These are phyloP conservation scores for Diarsia dahlii DNA, from an alignment of 2,888 invertebrate species.

Conservation along the genomic window DNA sequence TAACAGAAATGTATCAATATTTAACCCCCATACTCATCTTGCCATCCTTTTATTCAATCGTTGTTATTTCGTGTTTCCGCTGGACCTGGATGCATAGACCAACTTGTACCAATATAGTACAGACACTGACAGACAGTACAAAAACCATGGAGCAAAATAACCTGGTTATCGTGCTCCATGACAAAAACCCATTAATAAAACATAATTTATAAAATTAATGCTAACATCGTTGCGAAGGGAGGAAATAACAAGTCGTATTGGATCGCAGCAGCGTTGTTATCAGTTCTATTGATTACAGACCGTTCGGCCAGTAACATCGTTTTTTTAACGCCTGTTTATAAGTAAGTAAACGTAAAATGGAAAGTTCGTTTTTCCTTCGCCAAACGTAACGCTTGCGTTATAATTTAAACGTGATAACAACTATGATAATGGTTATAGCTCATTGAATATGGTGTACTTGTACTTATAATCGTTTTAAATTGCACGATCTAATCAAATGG, in stretches of 20 bases:
- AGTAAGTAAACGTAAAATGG: conserved; percentile 65
- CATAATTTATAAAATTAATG: background rate
- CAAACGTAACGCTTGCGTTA: conserved; percentile 58
- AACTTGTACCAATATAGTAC: background rate
- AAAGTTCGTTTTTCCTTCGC: conserved; percentile 68
- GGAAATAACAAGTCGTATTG: conserved; percentile 55
- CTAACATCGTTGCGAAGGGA: conserved; percentile 19
- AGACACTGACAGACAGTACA: too few species aligned
- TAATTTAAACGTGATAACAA: conserved; percentile 49
- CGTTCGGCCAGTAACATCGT: conserved; percentile 58
- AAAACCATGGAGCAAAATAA: too few species aligned
- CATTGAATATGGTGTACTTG: conserved; percentile 19
- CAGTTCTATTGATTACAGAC: conserved; percentile 68
- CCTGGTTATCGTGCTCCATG: too few species aligned
- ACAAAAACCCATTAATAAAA: background rate
- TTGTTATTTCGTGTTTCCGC: conserved; percentile 1
- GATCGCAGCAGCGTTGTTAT: conserved; percentile 65
- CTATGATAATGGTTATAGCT: conserved; percentile 31
- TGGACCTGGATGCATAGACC: background rate
- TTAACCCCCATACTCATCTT: background rate
- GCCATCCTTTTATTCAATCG: background rate
- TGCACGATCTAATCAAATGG: background rate
- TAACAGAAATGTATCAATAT: background rate
- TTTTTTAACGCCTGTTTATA: conserved; percentile 66
- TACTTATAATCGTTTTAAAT: background rate